These are phyloP conservation scores for Gephyroberyx darwinii DNA, from an alignment of 2,797 vertebrate species.

Conservation along the genomic window DNA sequence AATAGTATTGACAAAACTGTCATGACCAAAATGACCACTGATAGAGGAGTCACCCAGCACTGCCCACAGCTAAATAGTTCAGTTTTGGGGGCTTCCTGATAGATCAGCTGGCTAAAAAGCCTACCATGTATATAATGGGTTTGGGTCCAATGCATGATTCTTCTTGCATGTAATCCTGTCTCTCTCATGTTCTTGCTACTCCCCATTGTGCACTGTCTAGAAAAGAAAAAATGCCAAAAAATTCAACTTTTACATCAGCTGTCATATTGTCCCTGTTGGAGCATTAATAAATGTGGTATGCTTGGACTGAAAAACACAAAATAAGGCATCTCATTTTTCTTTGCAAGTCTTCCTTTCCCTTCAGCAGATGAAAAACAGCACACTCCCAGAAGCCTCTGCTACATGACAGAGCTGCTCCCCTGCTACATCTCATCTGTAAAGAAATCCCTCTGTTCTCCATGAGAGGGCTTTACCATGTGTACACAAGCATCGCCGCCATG, in stretches of 20 bases:
- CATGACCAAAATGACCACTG: neutral
- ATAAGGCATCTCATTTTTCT: slow-evolving; percentile 59
- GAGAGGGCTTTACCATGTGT: slow-evolving; percentile 72
- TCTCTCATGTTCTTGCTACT: slow-evolving; percentile 13
- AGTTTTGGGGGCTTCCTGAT: slow-evolving; percentile 21
- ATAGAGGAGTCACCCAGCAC: neutral
- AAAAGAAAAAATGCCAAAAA: slow-evolving; percentile 62
- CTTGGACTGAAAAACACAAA: slow-evolving; percentile 68
- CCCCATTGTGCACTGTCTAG: slow-evolving; percentile 37
- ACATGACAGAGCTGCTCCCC: slow-evolving; percentile 72
- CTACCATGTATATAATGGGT: slow-evolving; percentile 48
- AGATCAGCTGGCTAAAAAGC: slow-evolving; percentile 55
- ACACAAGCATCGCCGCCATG: slow-evolving; percentile 63
- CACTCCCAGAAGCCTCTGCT: slow-evolving; percentile 66
- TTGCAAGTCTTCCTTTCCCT: slow-evolving; percentile 52
- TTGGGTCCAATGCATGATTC: slow-evolving; percentile 50
- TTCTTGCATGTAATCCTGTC: slow-evolving; percentile 52
- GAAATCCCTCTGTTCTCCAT: slow-evolving; percentile 73
- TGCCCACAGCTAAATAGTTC: slow-evolving; percentile 29
- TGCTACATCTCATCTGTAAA: slow-evolving; percentile 75
- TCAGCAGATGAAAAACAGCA: slow-evolving; percentile 59
- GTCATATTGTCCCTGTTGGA: slow-evolving; percentile 60
- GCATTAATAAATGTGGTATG: slow-evolving; percentile 73
- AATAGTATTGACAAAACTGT: neutral
- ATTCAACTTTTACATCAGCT: slow-evolving; percentile 66